Conservation (phyloP, 2,113 vertebrate species). For the Neofelis nebulosa region DNA sequence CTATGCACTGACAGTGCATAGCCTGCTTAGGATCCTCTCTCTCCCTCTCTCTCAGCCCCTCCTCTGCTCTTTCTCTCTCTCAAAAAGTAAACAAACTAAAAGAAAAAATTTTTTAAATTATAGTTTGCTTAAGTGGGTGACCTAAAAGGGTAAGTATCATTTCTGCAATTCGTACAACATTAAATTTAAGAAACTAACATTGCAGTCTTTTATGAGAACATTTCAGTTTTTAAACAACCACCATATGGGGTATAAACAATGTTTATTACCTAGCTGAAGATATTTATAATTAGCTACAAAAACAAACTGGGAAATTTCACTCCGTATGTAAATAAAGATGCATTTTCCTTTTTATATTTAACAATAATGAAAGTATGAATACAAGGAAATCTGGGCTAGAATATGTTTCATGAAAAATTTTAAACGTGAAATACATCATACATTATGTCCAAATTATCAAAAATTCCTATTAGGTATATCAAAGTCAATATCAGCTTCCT, state of each 20-base stretch:
- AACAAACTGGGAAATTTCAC: neutral
- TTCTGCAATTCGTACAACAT: neutral
- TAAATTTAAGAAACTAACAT: neutral
- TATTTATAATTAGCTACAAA: neutral
- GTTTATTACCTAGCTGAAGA: neutral
- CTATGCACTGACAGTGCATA: no score
- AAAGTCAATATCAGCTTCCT: neutral
- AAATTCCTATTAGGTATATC: neutral
- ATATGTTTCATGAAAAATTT: neutral
- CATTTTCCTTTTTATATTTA: neutral
- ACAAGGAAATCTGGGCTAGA: neutral
- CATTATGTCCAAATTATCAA: neutral
- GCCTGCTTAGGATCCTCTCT: no score
- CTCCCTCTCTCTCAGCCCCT: no score
- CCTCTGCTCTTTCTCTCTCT: no score
- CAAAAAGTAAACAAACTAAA: no score
- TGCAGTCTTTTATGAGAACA: neutral
- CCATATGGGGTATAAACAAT: neutral
- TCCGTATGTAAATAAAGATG: neutral
- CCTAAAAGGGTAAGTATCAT: neutral
- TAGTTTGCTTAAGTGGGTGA: neutral
- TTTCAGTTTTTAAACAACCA: neutral
- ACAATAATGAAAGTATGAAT: neutral
- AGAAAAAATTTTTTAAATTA: neutral
- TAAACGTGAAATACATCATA: neutral